Base-by-base conservation (phyloP, 2,113 vertebrate genomes). In the Neolamprologus ventralis region DNA sequence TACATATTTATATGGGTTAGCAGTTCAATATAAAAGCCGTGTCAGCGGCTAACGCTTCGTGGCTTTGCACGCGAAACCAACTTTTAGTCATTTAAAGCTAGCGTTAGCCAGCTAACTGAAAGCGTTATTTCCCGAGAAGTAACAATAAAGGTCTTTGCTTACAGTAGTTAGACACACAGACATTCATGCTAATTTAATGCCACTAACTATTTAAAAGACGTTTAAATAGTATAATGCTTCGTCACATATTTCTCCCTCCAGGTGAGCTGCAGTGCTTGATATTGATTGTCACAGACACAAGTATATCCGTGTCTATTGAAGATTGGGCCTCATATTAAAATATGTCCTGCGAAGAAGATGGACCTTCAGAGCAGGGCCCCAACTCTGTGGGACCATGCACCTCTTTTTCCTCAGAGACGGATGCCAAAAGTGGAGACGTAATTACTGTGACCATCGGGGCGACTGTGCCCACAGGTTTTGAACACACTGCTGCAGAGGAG, bases 381-480 rank as follows among this genome's bases (percentile, higher is more conserved):
- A 28, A 49, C 28, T 10, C 82, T 9, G 13, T 14, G 14, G 82
- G 3, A 9, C 5, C 82, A 6, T 16, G 81, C 7, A 4, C 35
- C 5, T 49, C n/a, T 3, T 26, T 86, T 78, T 84, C 57, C 42
- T 2, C 49, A 28, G 87, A 87, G 11, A 19, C 7, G 7, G 90
- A 93, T 8, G 28, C 82, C 55, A 13, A 40, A 28, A n/a, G 49
- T 28, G 88, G 40, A 7, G 53, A 91, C 21, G 19, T 87, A 31
- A 87, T 97, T 26, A 89, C 73, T 2, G 96, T 97, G 84, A 98
- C 96, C 28, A 93, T 99, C 58, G 98, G 98, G 84, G 98, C 98
- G 10, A 99, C 98, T 1, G 98, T 99, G 28, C 98, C 98, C 19
- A 99, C 98, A 5, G 98, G 98, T 0, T 99, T 99, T 88, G 98